These are phyloP conservation scores for Cossypha niveicapilla DNA, from an alignment of 2,797 vertebrate genomes.

Conservation along the genomic window DNA sequence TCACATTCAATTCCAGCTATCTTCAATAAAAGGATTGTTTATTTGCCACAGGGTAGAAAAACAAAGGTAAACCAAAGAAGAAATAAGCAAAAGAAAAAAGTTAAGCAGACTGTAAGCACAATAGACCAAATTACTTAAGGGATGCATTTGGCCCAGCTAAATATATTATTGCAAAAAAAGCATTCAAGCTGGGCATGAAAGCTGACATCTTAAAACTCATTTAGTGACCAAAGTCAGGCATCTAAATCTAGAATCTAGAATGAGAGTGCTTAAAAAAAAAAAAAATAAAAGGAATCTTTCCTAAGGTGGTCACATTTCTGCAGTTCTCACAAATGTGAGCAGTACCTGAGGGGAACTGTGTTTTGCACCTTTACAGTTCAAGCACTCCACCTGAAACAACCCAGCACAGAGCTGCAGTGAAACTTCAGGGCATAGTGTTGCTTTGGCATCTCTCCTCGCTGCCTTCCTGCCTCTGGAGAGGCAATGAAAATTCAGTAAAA, in stretches of 20 bases:
- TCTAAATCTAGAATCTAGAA: background rate
- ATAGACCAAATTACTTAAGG: constrained; percentile 34
- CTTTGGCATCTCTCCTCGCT: background rate
- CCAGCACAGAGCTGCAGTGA: background rate
- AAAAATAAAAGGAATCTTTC: background rate
- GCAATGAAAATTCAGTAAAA: background rate
- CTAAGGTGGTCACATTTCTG: background rate
- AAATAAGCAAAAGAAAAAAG: constrained; percentile 33
- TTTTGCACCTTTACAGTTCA: constrained; percentile 1
- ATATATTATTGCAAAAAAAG: background rate
- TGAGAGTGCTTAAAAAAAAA: background rate
- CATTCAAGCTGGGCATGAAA: background rate
- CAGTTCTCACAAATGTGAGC: background rate
- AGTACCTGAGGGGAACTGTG: background rate
- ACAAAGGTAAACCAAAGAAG: constrained; percentile 30
- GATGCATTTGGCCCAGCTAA: background rate
- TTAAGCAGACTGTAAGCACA: constrained; percentile 38
- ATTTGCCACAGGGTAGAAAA: constrained; percentile 47
- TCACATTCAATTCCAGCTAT: constrained; percentile 58
- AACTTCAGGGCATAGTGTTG: background rate
- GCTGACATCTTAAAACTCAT: background rate
- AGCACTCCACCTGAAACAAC: background rate
- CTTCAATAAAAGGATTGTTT: constrained; percentile 61
- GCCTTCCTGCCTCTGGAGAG: background rate
- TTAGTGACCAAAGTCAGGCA: background rate